A percentile compares a stretch with the other conserved stretches of the same genome.
These are phyloP conservation scores for Ceyx erithaca DNA, from an alignment of 2,797 vertebrate genomes.

Conservation along the genomic window DNA sequence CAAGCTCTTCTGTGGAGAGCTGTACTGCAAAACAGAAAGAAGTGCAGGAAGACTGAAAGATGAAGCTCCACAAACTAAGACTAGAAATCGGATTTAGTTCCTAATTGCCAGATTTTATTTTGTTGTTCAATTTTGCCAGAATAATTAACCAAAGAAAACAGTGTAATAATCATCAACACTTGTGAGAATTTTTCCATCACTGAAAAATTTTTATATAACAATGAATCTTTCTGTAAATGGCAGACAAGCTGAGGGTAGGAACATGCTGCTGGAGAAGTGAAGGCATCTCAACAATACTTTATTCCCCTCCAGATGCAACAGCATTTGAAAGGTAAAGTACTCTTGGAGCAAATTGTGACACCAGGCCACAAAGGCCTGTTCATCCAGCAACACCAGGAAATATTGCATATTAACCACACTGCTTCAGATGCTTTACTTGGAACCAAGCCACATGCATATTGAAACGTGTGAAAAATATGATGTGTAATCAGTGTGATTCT, in stretches of 20 bases:
- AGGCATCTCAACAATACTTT: background rate
- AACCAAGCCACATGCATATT: background rate
- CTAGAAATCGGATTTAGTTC: background rate
- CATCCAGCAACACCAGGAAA: background rate
- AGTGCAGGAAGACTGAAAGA: background rate
- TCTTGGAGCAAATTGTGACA: background rate
- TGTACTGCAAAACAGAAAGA: background rate
- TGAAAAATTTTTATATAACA: background rate
- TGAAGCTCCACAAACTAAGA: background rate
- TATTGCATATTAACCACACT: background rate
- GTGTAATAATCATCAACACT: fast-evolving
- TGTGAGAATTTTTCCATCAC: background rate
- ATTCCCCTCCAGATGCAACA: background rate
- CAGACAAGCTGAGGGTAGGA: background rate
- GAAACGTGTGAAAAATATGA: slow-evolving; percentile 12
- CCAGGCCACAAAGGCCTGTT: background rate
- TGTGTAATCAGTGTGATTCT: background rate
- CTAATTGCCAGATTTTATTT: background rate
- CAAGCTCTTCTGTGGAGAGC: background rate
- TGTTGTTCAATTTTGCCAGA: background rate
- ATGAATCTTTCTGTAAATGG: background rate
- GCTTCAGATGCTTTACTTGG: background rate
- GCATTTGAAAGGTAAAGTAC: background rate
- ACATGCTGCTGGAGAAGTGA: background rate
- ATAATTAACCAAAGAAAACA: background rate